phyloP scores from a whole-genome alignment of 2,797 vertebrate species.

The Rhodeus uyekii region DNA sequence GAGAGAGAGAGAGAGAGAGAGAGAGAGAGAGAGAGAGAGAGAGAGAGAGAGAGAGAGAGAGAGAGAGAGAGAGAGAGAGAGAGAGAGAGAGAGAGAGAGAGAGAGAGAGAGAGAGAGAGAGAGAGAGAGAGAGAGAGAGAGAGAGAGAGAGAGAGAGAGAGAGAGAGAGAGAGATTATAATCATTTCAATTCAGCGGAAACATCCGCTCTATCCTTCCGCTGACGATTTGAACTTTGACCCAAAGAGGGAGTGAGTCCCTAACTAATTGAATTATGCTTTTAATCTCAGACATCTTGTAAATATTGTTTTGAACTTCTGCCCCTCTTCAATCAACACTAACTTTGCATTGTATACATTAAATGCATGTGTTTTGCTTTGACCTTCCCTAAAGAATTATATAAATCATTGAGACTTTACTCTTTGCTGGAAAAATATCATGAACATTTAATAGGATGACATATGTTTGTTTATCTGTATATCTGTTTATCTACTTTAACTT shows the following conservation, averaged over 20 bases:
- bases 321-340: slow-evolving; percentile 26
- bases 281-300: slow-evolving; percentile 78
- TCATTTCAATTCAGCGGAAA: slow-evolving; percentile 2
- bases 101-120: too few species aligned
- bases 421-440: neutral
- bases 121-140: too few species aligned
- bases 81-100: too few species aligned
- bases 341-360: neutral
- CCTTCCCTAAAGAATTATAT: neutral
- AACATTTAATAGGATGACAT: neutral
- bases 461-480: neutral
- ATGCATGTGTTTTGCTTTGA: neutral
- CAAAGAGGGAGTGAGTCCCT: slow-evolving; percentile 78
- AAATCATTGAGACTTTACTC: neutral
- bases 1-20: too few species aligned
- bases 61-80: too few species aligned
- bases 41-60: too few species aligned
- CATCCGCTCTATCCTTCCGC: slow-evolving; percentile 1
- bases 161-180: too few species aligned
- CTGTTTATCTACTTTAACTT: neutral
- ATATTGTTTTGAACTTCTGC: slow-evolving; percentile 87
- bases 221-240: slow-evolving; percentile 85
- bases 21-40: too few species aligned
- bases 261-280: slow-evolving; percentile 89
- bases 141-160: too few species aligned